Base-by-base conservation (phyloP, 2,113 vertebrate species). In the Ascaphus truei region DNA sequence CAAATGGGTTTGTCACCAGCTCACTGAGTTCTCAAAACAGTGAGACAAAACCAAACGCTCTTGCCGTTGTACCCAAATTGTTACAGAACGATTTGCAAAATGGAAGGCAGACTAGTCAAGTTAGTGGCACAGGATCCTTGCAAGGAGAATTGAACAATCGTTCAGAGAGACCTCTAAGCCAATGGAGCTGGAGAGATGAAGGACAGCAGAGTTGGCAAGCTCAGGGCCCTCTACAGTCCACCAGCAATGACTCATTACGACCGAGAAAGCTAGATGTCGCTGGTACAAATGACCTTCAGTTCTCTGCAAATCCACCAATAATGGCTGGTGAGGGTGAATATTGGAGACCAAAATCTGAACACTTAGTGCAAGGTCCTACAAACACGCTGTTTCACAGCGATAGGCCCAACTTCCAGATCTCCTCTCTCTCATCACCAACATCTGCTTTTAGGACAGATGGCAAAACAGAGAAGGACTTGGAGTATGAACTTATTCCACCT, bases 401-500 rank as follows among this genome's bases (percentile, higher is more conserved):
- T 20, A 3, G 25, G 10, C 13, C 31, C 16, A 5, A 11, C 18
- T 61, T 52, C 31, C 51, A 71, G 51, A 52, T 71, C 2, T 61
- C 45, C 11, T 30, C 45, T 39, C 20, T 61, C 27, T 57, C 67
- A 15, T 68, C 51, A 0, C 26, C 83, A 5, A 77, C 7, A 0
- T 62, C 74, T 0, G 4, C 1, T 1, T 3, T 57, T 72, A 13
- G 45, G 47, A 60, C 64, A 7, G 73, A 71, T 30, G 61, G 81
- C 29, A 73, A 82, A 2, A 83, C 57, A 0, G 75, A 76, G 62
- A 80, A 80, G 26, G 63, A 71, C 1, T 55, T 89, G 41, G 75
- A 59, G 30, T 92, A 59, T 0, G 83, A 77, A 22, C 82, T 97
- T 25, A 94, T 98, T 37, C 94, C 96, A 1, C 96, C 96, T 0